Conservation (phyloP, 2,888 invertebrate genomes). For the Pteria penguin region DNA sequence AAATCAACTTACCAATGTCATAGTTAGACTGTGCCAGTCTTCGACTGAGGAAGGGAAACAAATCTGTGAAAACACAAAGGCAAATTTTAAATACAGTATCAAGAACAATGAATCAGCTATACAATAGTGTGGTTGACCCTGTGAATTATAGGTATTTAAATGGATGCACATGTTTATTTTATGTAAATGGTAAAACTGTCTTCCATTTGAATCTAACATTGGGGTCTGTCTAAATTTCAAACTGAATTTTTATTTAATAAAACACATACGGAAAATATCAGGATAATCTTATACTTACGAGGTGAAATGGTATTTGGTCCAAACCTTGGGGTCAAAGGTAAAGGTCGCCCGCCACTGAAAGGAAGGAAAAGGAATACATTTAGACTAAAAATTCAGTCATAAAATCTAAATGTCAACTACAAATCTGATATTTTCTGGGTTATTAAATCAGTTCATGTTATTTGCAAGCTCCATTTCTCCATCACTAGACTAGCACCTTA, state of each 20-base stretch:
- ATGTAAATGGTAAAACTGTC: no score
- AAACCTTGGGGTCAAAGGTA: slow-evolving; percentile 71
- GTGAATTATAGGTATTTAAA: neutral
- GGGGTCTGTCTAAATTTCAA: no score
- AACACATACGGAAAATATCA: neutral
- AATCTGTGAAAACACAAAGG: slow-evolving; percentile 80
- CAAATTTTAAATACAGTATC: neutral
- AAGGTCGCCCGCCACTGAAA: slow-evolving; percentile 66
- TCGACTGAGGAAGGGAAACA: slow-evolving; percentile 91
- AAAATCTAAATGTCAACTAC: no score
- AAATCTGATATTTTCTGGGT: no score
- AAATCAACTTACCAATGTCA: slow-evolving; percentile 52
- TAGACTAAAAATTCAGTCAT: no score
- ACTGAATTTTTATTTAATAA: no score
- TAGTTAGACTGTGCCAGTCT: slow-evolving; percentile 80
- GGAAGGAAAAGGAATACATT: slow-evolving; percentile 23
- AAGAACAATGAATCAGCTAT: neutral
- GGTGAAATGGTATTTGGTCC: slow-evolving; percentile 75
- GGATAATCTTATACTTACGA: slow-evolving; percentile 67
- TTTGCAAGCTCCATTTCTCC: no score
- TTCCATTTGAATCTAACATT: no score
- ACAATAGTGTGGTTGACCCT: neutral
- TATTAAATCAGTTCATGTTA: no score
- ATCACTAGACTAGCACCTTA: no score
- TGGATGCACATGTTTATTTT: slow-evolving; percentile 3